phyloP scores from a whole-genome alignment of 2,888 invertebrate species.

The Thera britannica region DNA sequence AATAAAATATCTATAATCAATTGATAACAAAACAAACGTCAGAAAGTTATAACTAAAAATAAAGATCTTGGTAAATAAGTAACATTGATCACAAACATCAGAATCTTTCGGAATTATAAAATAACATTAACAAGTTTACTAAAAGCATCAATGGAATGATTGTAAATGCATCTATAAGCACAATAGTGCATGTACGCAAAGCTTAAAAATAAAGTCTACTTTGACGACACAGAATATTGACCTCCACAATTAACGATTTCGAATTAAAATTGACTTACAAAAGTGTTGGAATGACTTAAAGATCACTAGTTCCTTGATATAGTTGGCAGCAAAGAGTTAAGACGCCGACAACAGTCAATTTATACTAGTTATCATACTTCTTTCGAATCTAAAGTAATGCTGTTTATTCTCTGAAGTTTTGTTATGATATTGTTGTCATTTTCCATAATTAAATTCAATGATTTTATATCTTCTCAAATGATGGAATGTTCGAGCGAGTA shows the following conservation, averaged over 20 bases:
- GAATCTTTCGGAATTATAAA: constrained; percentile 42
- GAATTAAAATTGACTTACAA: neutral
- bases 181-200: constrained; percentile 27
- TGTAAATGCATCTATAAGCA: constrained; percentile 24
- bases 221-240: constrained; percentile 1
- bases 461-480: no score
- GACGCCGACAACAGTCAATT: no score
- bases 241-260: neutral
- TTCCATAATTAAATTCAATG: no score
- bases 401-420: no score
- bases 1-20: constrained; percentile 7
- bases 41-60: neutral
- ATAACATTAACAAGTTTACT: constrained; percentile 43
- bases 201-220: constrained; percentile 14
- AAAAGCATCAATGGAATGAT: constrained; percentile 32
- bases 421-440: no score
- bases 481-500: no score
- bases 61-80: neutral
- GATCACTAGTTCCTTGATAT: constrained; percentile 8
- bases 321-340: no score
- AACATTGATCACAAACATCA: constrained; percentile 46
- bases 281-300: constrained; percentile 17
- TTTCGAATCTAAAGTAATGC: no score
- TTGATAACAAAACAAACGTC: constrained; percentile 42
- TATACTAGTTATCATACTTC: no score